Evolutionary conservation across 2,888 invertebrate genomes (phyloP).

Genomic region (Aricia artaxerxes): DNA sequence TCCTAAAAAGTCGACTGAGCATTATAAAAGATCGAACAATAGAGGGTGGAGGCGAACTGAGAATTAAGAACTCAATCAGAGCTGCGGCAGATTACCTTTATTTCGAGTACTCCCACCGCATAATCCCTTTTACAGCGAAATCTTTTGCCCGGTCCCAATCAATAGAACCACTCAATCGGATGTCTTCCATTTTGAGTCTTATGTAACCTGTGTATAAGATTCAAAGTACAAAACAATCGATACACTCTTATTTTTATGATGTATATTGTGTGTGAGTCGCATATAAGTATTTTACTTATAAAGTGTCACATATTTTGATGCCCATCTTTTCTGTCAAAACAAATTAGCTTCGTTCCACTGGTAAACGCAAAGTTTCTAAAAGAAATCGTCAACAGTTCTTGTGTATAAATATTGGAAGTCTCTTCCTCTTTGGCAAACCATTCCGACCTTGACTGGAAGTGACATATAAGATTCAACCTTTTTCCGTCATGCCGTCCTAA

Average conservation of each 20-base stretch:
- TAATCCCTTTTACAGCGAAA: constrained; percentile 19
- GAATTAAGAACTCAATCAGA: constrained; percentile 24
- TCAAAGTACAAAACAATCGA: background rate
- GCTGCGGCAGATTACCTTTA: constrained; percentile 19
- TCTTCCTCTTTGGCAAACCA: background rate
- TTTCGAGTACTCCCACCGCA: constrained; percentile 9
- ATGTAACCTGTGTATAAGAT: background rate
- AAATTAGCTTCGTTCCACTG: background rate
- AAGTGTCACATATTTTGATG: no score
- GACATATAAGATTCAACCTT: background rate
- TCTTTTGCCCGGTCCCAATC: constrained; percentile 6
- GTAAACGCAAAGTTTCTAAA: background rate
- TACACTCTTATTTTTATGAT: no score
- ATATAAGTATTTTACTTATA: no score
- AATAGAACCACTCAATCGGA: background rate
- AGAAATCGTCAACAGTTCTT: background rate
- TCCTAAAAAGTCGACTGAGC: background rate
- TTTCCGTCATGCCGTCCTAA: background rate
- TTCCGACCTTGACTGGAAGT: background rate
- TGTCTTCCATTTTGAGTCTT: background rate
- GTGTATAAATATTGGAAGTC: background rate
- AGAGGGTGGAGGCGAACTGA: background rate
- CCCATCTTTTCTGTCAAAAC: no score
- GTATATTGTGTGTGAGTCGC: background rate
- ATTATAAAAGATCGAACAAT: background rate